These are phyloP conservation scores for Anolis apletophallus DNA, from an alignment of 2,797 vertebrate species.

Conservation along the genomic window DNA sequence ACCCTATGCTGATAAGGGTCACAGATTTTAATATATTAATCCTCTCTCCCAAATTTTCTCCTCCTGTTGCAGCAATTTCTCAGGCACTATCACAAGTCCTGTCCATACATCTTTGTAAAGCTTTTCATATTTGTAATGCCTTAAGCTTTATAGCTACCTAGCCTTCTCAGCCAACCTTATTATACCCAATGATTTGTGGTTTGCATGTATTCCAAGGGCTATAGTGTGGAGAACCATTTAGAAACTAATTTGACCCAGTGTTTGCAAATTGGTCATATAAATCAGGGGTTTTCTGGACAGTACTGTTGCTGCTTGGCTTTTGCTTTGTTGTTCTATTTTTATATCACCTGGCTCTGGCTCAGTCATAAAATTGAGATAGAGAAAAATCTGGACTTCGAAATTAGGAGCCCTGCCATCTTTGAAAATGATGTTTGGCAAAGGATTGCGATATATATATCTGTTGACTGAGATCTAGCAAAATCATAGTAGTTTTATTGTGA, in stretches of 20 bases:
- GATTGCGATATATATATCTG: neutral
- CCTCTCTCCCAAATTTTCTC: neutral
- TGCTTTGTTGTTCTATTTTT: neutral
- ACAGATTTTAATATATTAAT: neutral
- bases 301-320: neutral
- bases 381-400: neutral
- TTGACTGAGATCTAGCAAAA: neutral
- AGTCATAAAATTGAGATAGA: neutral
- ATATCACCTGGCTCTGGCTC: neutral
- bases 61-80: neutral
- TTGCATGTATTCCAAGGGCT: neutral
- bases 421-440: neutral
- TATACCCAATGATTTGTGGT: neutral
- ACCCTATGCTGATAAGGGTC: neutral
- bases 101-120: neutral
- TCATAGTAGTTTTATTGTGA: neutral
- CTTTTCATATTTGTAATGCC: neutral
- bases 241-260: neutral
- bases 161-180: neutral
- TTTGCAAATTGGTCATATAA: conserved; percentile 1
- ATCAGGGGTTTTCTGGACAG: neutral
- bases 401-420: conserved; percentile 14
- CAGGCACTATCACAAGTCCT: neutral
- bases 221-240: neutral
- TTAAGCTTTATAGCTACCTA: neutral